phyloP scores from a whole-genome alignment of 2,888 invertebrate species.

The Pardosa pseudoannulata region DNA sequence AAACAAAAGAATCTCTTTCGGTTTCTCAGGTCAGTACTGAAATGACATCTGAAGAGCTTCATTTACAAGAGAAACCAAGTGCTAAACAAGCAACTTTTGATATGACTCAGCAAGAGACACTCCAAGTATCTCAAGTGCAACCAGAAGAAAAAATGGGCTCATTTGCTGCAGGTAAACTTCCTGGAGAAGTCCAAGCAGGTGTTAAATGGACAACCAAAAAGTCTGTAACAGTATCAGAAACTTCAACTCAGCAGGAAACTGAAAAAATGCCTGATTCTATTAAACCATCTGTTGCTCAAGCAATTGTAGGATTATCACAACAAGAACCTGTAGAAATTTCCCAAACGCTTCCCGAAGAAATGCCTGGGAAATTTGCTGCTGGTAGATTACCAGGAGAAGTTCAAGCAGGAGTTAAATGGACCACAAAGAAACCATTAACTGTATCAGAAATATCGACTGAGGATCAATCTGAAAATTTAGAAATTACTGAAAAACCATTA shows the following conservation, averaged over 20 bases:
- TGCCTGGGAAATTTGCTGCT: conserved; percentile 67
- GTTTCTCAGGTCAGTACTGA: conserved; percentile 73
- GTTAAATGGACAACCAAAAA: conserved; percentile 64
- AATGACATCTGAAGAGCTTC: conserved; percentile 50
- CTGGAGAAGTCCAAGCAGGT: conserved; percentile 67
- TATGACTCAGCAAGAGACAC: conserved; percentile 64
- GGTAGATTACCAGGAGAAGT: conserved; percentile 77
- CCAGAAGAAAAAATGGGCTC: conserved; percentile 66
- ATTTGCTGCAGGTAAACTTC: conserved; percentile 69
- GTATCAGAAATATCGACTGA: conserved; percentile 62
- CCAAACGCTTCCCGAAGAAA: conserved; percentile 54
- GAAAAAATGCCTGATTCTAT: conserved; percentile 28
- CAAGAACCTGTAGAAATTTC: conserved; percentile 61
- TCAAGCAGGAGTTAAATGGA: conserved; percentile 60
- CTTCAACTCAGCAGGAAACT: conserved; percentile 47
- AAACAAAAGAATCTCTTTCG: conserved; percentile 71
- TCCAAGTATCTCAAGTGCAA: conserved; percentile 62
- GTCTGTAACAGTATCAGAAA: conserved; percentile 59
- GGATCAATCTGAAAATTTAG: conserved; percentile 42
- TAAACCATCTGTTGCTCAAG: conserved; percentile 53
- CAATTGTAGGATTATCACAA: conserved; percentile 55
- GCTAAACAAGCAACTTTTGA: conserved; percentile 55
- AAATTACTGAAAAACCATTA: conserved; percentile 58
- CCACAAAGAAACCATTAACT: conserved; percentile 68
- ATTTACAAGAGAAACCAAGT: conserved; percentile 49